Evolutionary conservation across 64 coral and sea anemone genomes (phyloP).

Genomic region (Porites lutea): DNA sequence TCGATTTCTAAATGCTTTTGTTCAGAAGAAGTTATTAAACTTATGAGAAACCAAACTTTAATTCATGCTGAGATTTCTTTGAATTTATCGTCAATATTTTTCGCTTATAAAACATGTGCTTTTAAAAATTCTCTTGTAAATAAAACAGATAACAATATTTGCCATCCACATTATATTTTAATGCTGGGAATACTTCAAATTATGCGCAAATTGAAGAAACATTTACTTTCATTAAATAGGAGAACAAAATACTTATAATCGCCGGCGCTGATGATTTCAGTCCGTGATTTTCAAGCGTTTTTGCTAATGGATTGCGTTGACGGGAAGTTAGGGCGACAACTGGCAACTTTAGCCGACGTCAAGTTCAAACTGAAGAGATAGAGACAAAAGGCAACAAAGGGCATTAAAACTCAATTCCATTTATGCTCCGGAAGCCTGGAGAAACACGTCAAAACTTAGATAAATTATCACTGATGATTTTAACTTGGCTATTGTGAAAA

Average conservation of each 20-base stretch:
- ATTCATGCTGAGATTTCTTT: conserved; percentile 47
- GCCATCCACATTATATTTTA: not conserved
- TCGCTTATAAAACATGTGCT: conserved; percentile 39
- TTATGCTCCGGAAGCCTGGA: conserved; percentile 35
- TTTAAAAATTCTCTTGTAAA: conserved; percentile 57
- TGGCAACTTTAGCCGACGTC: conserved; percentile 43
- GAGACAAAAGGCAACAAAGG: conserved; percentile 32
- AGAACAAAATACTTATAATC: not conserved
- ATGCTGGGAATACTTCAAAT: not conserved
- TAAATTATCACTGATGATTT: conserved; percentile 46
- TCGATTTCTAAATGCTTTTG: conserved; percentile 48
- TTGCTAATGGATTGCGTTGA: not conserved
- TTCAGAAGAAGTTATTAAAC: conserved; percentile 38
- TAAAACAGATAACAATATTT: conserved; percentile 6
- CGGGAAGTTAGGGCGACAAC: conserved; percentile 43
- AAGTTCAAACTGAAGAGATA: conserved; percentile 5
- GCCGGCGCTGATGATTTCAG: not conserved
- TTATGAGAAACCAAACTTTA: conserved; percentile 37
- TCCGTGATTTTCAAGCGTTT: not conserved
- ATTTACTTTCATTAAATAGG: not conserved
- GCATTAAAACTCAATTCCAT: conserved; percentile 55
- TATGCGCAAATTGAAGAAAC: conserved; percentile 14
- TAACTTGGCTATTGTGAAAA: conserved; percentile 56
- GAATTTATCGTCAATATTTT: conserved; percentile 37
- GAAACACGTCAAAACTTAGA: conserved; percentile 32